phyloP scores from a whole-genome alignment of 2,113 vertebrate genomes.

The Murina feae region DNA sequence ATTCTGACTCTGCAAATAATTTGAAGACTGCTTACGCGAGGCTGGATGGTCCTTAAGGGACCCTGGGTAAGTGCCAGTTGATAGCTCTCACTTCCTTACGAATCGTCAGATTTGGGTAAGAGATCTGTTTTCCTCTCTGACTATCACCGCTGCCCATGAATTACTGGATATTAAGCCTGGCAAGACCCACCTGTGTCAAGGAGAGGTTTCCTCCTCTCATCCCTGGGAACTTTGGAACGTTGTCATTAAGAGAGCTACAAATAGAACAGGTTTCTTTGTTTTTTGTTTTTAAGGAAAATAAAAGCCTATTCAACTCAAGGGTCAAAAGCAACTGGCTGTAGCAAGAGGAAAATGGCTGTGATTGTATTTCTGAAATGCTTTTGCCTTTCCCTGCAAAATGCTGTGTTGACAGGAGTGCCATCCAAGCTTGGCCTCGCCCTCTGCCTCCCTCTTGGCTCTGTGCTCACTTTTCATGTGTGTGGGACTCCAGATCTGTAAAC shows the following conservation, averaged over 20 bases:
- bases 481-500: conserved; percentile 58
- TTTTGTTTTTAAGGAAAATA: not conserved
- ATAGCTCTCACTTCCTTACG: not conserved
- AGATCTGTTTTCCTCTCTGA: not conserved
- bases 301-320: conserved; percentile 51
- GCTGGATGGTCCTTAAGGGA: not conserved
- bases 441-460: not conserved
- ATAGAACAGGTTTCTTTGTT: conserved; percentile 1
- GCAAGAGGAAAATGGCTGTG: conserved; percentile 38
- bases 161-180: conserved; percentile 37
- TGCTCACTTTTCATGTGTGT: not conserved
- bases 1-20: not conserved
- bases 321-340: not conserved
- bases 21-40: not conserved
- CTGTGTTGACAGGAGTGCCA: conserved; percentile 13
- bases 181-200: not conserved
- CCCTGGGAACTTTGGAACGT: not conserved
- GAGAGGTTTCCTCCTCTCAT: not conserved
- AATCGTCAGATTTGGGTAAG: not conserved
- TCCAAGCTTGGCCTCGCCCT: not conserved
- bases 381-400: conserved; percentile 17
- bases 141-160: not conserved
- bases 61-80: not conserved
- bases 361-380: conserved; percentile 42
- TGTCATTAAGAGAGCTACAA: conserved; percentile 43